These are phyloP conservation scores for Melanogrammus aeglefinus DNA, from an alignment of 2,797 vertebrate genomes.

Conservation along the genomic window DNA sequence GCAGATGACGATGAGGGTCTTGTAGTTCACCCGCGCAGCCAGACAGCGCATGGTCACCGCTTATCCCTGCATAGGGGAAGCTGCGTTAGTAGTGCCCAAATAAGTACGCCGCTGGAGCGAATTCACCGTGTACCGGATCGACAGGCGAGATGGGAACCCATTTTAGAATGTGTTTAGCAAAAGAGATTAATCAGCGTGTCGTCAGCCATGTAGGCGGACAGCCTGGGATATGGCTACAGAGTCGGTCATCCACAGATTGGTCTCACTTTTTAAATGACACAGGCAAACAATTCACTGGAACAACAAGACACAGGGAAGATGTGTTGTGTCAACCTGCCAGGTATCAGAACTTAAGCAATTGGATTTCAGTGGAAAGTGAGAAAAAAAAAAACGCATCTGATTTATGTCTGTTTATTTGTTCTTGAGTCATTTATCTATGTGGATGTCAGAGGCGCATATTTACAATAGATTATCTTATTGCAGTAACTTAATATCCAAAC, in stretches of 20 bases:
- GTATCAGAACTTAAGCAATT: neutral
- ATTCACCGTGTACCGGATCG: neutral
- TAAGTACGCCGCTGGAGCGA: neutral
- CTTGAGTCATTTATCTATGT: neutral
- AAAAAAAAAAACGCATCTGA: neutral
- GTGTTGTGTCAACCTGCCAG: neutral
- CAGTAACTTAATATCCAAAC: neutral
- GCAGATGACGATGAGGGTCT: conserved; percentile 94
- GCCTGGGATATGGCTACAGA: neutral
- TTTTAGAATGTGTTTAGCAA: neutral
- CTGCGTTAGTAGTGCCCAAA: neutral
- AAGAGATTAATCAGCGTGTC: neutral
- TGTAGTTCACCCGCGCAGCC: conserved; percentile 95
- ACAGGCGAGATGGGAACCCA: neutral
- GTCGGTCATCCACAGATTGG: neutral
- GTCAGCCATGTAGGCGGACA: neutral
- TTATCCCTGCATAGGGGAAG: conserved; percentile 26
- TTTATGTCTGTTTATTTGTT: neutral
- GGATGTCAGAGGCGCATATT: neutral
- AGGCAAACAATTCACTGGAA: too few species aligned
- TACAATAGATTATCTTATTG: neutral
- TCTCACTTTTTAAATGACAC: neutral
- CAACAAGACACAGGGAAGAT: neutral
- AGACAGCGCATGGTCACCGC: conserved; percentile 95
- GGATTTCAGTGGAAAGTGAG: neutral